Percentiles rank a stretch among this genome's conserved stretches.
Evolutionary conservation across 2,113 vertebrate species (phyloP).

Genomic region (Pseudopipra pipra): DNA sequence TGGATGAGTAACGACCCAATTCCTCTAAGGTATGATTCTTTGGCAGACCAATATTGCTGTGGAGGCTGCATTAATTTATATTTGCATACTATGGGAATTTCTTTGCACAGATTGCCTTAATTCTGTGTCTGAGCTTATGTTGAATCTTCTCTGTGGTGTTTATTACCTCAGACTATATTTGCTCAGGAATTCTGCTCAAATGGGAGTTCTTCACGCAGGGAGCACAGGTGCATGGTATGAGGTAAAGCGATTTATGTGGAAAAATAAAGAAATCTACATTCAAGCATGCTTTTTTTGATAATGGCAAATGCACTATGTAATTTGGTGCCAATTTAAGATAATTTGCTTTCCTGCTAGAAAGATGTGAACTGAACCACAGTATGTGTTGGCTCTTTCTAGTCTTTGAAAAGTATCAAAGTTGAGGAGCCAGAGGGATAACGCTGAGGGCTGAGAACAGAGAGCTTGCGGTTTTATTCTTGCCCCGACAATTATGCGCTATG

Average conservation of each 20-base stretch:
- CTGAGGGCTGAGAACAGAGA: background rate
- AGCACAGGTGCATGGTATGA: background rate
- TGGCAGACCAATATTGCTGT: background rate
- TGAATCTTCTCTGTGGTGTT: background rate
- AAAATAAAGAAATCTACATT: conserved; percentile 8
- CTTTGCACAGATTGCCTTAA: background rate
- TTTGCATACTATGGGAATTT: conserved; percentile 16
- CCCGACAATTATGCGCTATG: background rate
- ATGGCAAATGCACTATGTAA: conserved; percentile 15
- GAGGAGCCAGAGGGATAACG: background rate
- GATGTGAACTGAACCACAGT: background rate
- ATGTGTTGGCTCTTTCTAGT: background rate
- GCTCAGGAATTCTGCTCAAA: conserved; percentile 8
- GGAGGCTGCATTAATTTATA: conserved; percentile 19
- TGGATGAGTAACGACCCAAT: conserved; percentile 19
- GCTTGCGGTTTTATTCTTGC: background rate
- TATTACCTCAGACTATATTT: background rate
- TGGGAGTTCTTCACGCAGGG: background rate
- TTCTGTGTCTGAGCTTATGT: background rate
- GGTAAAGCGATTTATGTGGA: background rate
- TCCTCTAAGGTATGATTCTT: conserved; percentile 30
- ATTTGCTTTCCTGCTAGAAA: background rate
- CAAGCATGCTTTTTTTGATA: background rate
- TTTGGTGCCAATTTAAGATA: conserved; percentile 3
- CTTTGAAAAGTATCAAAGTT: background rate